Conservation (phyloP, 1,140 invertebrate genomes). For the Oryzaephilus surinamensis region DNA sequence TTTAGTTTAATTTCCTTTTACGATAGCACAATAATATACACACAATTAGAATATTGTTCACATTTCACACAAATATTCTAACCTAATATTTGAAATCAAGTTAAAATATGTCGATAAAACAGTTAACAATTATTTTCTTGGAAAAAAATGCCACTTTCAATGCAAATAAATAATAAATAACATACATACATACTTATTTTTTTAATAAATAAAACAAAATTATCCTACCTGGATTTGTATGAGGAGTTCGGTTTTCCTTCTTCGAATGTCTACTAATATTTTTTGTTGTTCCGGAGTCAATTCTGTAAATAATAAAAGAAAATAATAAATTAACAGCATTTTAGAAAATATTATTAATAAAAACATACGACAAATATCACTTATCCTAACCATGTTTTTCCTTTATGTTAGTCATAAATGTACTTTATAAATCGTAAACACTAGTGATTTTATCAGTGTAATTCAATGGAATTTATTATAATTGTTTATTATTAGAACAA, state of each 20-base stretch:
- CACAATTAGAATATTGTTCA: neutral
- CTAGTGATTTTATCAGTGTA: neutral
- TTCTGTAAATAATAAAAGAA: slow-evolving; percentile 55
- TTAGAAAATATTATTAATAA: neutral
- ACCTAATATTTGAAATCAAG: neutral
- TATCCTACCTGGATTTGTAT: slow-evolving; percentile 83
- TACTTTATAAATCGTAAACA: neutral
- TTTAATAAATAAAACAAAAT: neutral
- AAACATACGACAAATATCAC: neutral
- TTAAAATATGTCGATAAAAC: neutral
- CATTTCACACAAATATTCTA: no score
- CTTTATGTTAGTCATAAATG: neutral
- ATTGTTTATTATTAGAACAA: slow-evolving; percentile 1
- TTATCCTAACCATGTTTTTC: neutral
- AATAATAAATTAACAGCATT: neutral
- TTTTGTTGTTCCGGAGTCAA: slow-evolving; percentile 84
- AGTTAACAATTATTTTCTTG: neutral
- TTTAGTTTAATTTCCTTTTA: no score
- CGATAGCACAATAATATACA: no score
- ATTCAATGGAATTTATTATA: neutral
- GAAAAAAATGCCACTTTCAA: neutral
- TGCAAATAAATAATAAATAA: neutral
- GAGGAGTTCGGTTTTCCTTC: slow-evolving; percentile 80
- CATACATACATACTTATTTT: neutral
- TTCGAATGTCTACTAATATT: slow-evolving; percentile 76